Percentiles rank a stretch among this genome's conserved stretches.
phyloP scores from a whole-genome alignment of 2,888 invertebrate genomes.

The Epinotia ramella region DNA sequence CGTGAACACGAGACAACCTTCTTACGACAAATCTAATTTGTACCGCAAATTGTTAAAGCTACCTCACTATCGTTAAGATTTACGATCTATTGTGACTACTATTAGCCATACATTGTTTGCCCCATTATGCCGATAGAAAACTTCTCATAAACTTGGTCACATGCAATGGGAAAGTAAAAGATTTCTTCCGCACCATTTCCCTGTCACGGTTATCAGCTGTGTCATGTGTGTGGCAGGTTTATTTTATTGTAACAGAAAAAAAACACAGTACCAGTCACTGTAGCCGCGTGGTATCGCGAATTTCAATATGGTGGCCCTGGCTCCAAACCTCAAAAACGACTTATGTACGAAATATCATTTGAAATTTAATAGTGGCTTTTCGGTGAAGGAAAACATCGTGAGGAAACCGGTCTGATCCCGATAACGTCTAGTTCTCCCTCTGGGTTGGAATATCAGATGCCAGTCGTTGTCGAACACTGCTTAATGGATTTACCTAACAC shows the following conservation, averaged over 20 bases:
- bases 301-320: too few species aligned
- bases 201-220: constrained; percentile 11
- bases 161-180: constrained; percentile 39
- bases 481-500: too few species aligned
- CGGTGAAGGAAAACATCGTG: too few species aligned
- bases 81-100: constrained; percentile 38
- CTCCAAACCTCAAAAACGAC: too few species aligned
- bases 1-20: not conserved
- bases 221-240: constrained; percentile 4
- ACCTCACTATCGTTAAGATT: constrained; percentile 17
- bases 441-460: too few species aligned
- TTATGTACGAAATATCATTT: too few species aligned
- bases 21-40: constrained; percentile 35
- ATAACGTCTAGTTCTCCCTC: too few species aligned
- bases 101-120: constrained; percentile 28
- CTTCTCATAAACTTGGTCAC: constrained; percentile 28
- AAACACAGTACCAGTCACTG: not conserved
- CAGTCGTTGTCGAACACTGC: too few species aligned
- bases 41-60: constrained; percentile 23
- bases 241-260: not conserved
- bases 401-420: too few species aligned
- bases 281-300: too few species aligned
- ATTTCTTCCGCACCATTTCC: constrained; percentile 44
- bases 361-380: too few species aligned
- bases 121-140: constrained; percentile 37